Base-by-base conservation (phyloP, 2,888 invertebrate genomes). In the Anticlea derivata region DNA sequence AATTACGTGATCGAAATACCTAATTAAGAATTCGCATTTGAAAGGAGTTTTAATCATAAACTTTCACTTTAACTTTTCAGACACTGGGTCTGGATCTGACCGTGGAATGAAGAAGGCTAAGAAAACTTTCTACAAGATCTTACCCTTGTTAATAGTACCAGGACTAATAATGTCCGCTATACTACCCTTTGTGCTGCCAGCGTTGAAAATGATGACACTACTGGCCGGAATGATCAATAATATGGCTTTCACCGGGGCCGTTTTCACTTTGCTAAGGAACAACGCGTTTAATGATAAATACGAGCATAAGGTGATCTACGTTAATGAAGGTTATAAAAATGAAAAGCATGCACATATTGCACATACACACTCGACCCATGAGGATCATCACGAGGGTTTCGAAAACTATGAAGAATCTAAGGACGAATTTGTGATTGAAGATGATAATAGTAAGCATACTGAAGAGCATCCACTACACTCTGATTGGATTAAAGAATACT, bases 131-230 rank as follows among this genome's bases (percentile, higher is more conserved):
- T 78, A 78, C 55, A 74, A 75, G 24, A 67, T 88, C 6, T 76
- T 93, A 31, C 94, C 94, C 0, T 83, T 92, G 22, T 65, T 94
- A 40, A 66, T 94, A 11, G 72, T 94, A 55, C 94, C 94, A 0
- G 93, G 93, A 0, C 86, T 94, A 1, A 70, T 94, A 0, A 88
- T 94, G 87, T 92, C 94, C 0, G 94, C 94, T 7, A 79, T 94
- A 35, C 74, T 94, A 67, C 95, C 95, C 0, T 94, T 94, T 74
- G 74, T 94, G 10, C 73, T 95, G 66, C 95, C 95, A 0, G 93
- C 93, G 0, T 69, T 95, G 8, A 94, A 94, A 71, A 91, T 94
- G 91, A 92, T 93, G 73, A 93, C 93, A 0, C 79, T 94, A 22
- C 86, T 91, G 35, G 92, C 92, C 0, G 91, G 91, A 0, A 86